These are phyloP conservation scores for Sebastes iracundus DNA, from an alignment of 2,797 vertebrate genomes.

Conservation along the genomic window DNA sequence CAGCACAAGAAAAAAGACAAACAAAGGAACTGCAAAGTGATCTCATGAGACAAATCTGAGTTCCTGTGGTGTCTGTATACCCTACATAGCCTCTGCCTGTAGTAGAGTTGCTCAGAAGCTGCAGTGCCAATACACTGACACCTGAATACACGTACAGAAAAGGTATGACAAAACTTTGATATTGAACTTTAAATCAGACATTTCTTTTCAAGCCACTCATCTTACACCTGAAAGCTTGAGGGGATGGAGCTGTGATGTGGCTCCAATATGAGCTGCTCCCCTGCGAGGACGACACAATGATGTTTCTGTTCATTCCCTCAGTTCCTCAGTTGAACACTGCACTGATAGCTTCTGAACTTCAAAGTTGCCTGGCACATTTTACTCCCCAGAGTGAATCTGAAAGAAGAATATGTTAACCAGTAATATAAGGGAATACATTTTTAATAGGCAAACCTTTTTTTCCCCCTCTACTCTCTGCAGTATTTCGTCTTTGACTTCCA, in stretches of 20 bases:
- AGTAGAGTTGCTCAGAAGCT: neutral
- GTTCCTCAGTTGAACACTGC: neutral
- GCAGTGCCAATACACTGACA: neutral
- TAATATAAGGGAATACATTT: neutral
- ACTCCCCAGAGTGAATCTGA: neutral
- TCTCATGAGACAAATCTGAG: neutral
- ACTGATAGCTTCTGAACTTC: neutral
- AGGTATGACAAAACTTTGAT: neutral
- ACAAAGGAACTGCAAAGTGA: neutral
- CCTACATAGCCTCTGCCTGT: neutral
- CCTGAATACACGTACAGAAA: neutral
- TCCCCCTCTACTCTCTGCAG: constrained; percentile 73
- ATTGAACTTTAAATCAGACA: neutral
- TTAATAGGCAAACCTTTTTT: constrained; percentile 12
- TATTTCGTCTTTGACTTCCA: constrained; percentile 99
- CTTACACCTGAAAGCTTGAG: neutral
- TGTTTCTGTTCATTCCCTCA: neutral
- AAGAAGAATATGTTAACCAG: neutral
- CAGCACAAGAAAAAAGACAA: neutral
- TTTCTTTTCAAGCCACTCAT: neutral
- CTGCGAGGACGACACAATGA: neutral
- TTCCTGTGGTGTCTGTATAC: neutral
- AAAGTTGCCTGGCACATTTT: neutral
- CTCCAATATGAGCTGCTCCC: neutral
- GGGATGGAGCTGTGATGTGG: neutral